These are phyloP conservation scores for Megalops atlanticus DNA, from an alignment of 2,113 vertebrate genomes.

Conservation along the genomic window DNA sequence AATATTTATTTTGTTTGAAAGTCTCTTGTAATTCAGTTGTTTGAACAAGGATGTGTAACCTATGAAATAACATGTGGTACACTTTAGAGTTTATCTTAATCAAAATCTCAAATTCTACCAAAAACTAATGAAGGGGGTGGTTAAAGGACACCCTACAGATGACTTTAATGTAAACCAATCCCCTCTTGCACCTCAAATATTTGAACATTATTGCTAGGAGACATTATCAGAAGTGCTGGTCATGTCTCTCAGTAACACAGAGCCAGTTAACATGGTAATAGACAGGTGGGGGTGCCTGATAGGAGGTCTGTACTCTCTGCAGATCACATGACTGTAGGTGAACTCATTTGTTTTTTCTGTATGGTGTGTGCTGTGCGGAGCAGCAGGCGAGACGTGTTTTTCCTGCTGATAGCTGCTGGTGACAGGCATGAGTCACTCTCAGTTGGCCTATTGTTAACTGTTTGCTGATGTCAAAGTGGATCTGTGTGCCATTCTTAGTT, in stretches of 20 bases:
- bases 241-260: not conserved
- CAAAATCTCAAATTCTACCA: not conserved
- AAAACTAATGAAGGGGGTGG: not conserved
- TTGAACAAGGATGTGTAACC: not conserved
- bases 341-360: constrained; percentile 33
- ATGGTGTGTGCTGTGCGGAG: constrained; percentile 25
- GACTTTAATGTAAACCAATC: not conserved
- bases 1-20: not conserved
- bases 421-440: constrained; percentile 46
- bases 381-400: constrained; percentile 43
- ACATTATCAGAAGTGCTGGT: not conserved
- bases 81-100: not conserved
- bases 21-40: not conserved
- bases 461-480: constrained; percentile 73
- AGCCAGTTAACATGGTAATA: not conserved
- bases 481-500: constrained; percentile 50
- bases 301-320: not conserved
- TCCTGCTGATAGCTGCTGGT: constrained; percentile 42
- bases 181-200: not conserved
- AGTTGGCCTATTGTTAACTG: constrained; percentile 64
- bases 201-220: not conserved
- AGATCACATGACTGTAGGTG: constrained; percentile 27
- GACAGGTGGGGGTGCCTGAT: not conserved
- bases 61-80: not conserved
- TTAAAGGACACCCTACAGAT: not conserved